phyloP scores from a whole-genome alignment of 1,140 invertebrate genomes.

The Cephus cinctus region DNA sequence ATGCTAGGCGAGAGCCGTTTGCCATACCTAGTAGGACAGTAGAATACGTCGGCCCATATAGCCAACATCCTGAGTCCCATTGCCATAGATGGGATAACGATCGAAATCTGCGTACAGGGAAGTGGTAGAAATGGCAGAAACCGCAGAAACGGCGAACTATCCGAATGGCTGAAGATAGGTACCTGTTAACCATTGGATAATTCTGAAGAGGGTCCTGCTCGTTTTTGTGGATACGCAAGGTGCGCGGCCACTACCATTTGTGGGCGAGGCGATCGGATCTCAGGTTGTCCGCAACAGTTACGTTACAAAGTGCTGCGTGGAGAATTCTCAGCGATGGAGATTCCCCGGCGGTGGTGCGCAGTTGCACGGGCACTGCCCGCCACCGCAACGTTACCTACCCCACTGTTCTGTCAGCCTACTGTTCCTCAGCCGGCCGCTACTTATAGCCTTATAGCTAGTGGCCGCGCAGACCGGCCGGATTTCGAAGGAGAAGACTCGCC shows the following conservation, averaged over 20 bases:
- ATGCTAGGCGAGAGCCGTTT: not conserved
- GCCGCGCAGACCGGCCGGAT: conserved; percentile 11
- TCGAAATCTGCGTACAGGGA: no score
- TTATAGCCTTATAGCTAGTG: no score
- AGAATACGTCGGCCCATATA: no score
- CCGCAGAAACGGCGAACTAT: no score
- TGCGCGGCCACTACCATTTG: conserved; percentile 3
- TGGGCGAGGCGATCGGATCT: conserved; percentile 23
- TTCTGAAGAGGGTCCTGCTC: not conserved
- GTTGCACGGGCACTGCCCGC: no score
- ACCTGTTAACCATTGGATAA: no score
- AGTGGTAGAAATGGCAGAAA: no score
- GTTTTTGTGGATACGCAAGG: not conserved
- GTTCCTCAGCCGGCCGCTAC: no score
- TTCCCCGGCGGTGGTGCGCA: conserved; percentile 10
- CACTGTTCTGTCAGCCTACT: conserved; percentile 31
- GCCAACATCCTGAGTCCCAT: not conserved
- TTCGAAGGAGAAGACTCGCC: conserved; percentile 8
- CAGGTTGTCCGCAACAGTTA: not conserved
- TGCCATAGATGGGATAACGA: not conserved
- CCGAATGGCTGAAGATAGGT: no score
- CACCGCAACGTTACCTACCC: no score
- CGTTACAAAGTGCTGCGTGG: not conserved
- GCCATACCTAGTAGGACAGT: no score
- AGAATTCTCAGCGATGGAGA: conserved; percentile 9